Base-by-base conservation (phyloP, 2,888 invertebrate species). In the Dendrolimus pini region DNA sequence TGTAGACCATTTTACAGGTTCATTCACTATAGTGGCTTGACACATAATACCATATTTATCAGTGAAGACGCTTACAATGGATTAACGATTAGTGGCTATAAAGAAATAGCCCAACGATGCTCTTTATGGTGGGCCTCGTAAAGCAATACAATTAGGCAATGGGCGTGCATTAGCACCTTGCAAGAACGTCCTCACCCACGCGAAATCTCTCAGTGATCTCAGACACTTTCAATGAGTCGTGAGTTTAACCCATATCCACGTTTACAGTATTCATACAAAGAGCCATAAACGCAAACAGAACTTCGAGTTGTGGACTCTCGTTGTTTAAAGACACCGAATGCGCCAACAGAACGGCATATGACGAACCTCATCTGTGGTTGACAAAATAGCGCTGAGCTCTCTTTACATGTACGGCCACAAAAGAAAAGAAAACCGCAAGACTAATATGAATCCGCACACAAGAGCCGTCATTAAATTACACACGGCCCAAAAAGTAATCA, bases 141-240 rank as follows among this genome's bases (percentile, higher is more conserved):
- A 85, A 85, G 85, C 72, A 83, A 85, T 84, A 89, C 88, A 85
- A 88, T 89, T 88, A 88, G 82, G 87, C 86, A 86, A 89, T 84
- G 80, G 81, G 78, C 78, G 75, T 85, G 75, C 87, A 89, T 89
- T 89, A 89, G 84, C 88, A 89, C 89, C 85, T 89, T 75, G 75
- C 69, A 72, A 74, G 78, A 75, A 76, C 75, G 65, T 74, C 72
- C 66, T 78, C 83, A 75, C 89, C 89, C 86, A 88, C 89, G 80
- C 81, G 68, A 76, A 73, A 72, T 72, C 65, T 69, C 72, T 74
- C 70, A 69, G 66, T 70, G 70, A 73, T 69, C 72, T 74, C 70
- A 69, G 66, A 71, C 71, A 73, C 70, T 68, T 67, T 68, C 68
- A 72, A 66, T 68, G 64, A 70, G 71, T 71, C 76, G 72, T 80